Base-by-base conservation (phyloP, 2,888 invertebrate genomes). In the Brachycybe producta region DNA sequence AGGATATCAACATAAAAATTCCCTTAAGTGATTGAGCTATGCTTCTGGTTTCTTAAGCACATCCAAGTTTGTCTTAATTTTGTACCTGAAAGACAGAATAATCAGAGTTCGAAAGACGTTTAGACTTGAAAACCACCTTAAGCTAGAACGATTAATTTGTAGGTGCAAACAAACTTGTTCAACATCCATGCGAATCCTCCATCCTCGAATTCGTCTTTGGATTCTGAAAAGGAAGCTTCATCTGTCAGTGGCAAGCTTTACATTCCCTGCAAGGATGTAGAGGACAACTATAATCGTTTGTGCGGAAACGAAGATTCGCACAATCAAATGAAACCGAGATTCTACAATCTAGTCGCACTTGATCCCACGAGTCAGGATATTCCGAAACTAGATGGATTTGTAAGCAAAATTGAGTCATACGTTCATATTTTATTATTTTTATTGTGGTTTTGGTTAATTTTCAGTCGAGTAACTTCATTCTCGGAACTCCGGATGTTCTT, bases 401-500 rank as follows among this genome's bases (percentile, higher is more conserved):
- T 70, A 52, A 64, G 67, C 58, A 35, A 8, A 24, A 32, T 40
- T 21, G 21, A 26, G 17, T 50, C 19, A 27, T 50, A 23, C 24
- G 1, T 17, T 51, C n/a, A 45, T 23, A 48, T 17, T 46, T 27
- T 5, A 17, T 34, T 5, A 42, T 39, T 27, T 47, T 19, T 27
- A 5, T 5, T 23, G 34, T 35, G 11, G 4, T 57, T 65, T 52
- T 13, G 41, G n/a, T n/a, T n/a, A 36, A 41, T 23, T 56, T 59
- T 35, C 54, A 66, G 75, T 92, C 92, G 2, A 87, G 88, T 69
- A 94, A 91, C 71, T 94, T 94, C 64, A 82, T 94, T 52, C 73
- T 94, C 54, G 90, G 90, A 45, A 90, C 88, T 1, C 83, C 87
- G 0, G 92, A 94, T 64, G 86, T 86, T 68, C 71, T 92, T 46